Base-by-base conservation (phyloP, 2,113 vertebrate genomes). In the Hippocampus abdominalis region DNA sequence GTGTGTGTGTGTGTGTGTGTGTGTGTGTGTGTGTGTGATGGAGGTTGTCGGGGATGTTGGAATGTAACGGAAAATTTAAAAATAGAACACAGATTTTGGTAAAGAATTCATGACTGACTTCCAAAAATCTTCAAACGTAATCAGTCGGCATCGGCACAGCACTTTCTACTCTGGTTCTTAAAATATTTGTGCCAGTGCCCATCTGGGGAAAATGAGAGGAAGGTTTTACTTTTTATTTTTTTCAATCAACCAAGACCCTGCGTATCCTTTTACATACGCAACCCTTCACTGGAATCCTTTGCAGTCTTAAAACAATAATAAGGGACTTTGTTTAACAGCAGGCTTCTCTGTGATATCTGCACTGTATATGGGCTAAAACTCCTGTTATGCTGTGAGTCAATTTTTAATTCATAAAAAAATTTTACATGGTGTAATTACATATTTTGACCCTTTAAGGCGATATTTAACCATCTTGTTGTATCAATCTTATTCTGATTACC, bases 31-130 rank as follows among this genome's bases (percentile, higher is more conserved):
- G 32, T 36, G 32, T 36, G 32, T 36, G 32, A 36, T 36, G 32
- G 32, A 36, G 32, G 21, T 9, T 9, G 23, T 11, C 3, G 54
- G 27, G 27, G 27, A 9, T 32, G 57, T 32, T 71, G 51, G 67
- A 73, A 40, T 60, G 67, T 69, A 71, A 72, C n/a, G 0, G 32
- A 44, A 67, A 69, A 48, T 68, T 54, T 16, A 21, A 74, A 70
- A 46, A 51, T 40, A 48, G 40, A 39, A 36, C 64, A 61, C 2
- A 25, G 36, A 11, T 71, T 62, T 60, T 27, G 42, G 8, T 8
- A 1, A 70, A 70, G 54, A 46, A 64, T 32, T 70, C 2, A 11
- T 67, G 23, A 32, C 65, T 61, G 21, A 69, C 40, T 15, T 65
- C 3, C 36, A 59, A 20, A 48, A 66, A 36, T 9, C 56, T 40